A percentile compares a stretch with the other conserved stretches of the same genome.
Evolutionary conservation across 2,797 vertebrate genomes (phyloP).

Genomic region (Leuciscus waleckii): DNA sequence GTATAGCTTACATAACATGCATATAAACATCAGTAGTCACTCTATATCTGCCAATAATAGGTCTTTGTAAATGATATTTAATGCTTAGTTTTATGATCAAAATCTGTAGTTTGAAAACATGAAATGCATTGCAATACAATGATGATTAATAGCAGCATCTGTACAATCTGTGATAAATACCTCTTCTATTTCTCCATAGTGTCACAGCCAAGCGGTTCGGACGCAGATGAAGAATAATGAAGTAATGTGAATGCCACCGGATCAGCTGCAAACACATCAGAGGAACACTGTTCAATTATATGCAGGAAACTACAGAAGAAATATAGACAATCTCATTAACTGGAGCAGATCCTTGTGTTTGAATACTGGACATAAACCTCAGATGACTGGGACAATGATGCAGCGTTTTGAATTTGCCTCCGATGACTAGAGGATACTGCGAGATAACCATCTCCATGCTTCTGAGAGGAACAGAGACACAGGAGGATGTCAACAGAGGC

Average conservation of each 20-base stretch:
- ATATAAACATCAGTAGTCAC: not conserved
- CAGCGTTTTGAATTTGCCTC: conserved; percentile 24
- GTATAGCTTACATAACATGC: not conserved
- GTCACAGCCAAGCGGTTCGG: conserved; percentile 9
- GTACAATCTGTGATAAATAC: not conserved
- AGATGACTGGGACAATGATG: not conserved
- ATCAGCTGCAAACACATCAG: conserved; percentile 20
- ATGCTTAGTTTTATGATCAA: not conserved
- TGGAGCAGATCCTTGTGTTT: not conserved
- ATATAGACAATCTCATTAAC: not conserved
- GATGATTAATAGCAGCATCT: not conserved
- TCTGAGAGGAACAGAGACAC: conserved; percentile 84
- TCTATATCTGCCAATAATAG: not conserved
- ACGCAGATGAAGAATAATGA: conserved; percentile 19
- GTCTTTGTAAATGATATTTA: not conserved
- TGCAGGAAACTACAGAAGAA: not conserved
- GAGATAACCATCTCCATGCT: conserved; percentile 65
- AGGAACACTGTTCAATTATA: not conserved
- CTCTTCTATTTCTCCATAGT: conserved; percentile 36
- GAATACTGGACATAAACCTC: conserved; percentile 2
- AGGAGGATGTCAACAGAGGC: conserved; percentile 99
- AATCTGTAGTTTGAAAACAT: not conserved
- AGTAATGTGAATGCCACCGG: conserved; percentile 32
- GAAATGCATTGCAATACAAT: not conserved
- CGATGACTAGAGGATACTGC: conserved; percentile 32